Conservation (phyloP, 2,797 vertebrate genomes). For the Chelonia mydas region DNA sequence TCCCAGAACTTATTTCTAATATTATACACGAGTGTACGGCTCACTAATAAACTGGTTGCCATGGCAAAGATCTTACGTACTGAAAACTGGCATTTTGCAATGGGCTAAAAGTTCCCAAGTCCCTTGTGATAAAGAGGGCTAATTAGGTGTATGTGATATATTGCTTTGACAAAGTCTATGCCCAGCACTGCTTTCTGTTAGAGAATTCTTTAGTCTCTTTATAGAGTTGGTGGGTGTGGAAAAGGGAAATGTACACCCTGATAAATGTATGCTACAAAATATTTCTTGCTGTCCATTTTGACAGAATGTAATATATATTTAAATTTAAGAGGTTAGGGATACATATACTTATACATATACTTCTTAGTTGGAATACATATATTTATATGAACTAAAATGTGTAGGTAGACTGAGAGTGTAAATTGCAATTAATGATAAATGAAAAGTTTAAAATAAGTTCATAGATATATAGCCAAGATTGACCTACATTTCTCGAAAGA, state of each 20-base stretch:
- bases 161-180: not conserved
- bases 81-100: not conserved
- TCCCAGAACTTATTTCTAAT: not conserved
- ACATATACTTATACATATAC: not conserved
- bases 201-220: not conserved
- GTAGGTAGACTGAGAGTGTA: not conserved
- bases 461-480: not conserved
- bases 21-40: not conserved
- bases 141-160: not conserved
- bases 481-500: not conserved
- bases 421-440: not conserved
- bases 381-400: not conserved
- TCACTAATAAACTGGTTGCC: not conserved
- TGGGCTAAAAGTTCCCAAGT: not conserved
- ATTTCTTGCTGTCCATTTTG: not conserved
- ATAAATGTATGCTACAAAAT: not conserved
- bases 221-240: not conserved
- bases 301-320: not conserved
- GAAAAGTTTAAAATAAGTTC: not conserved
- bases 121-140: not conserved
- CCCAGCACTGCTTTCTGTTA: not conserved
- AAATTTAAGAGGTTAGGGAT: not conserved
- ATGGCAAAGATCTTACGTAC: not conserved
- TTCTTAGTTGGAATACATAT: not conserved
- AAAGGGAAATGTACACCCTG: not conserved